These are phyloP conservation scores for Adelges cooleyi DNA, from an alignment of 1,140 invertebrate species.

Conservation along the genomic window DNA sequence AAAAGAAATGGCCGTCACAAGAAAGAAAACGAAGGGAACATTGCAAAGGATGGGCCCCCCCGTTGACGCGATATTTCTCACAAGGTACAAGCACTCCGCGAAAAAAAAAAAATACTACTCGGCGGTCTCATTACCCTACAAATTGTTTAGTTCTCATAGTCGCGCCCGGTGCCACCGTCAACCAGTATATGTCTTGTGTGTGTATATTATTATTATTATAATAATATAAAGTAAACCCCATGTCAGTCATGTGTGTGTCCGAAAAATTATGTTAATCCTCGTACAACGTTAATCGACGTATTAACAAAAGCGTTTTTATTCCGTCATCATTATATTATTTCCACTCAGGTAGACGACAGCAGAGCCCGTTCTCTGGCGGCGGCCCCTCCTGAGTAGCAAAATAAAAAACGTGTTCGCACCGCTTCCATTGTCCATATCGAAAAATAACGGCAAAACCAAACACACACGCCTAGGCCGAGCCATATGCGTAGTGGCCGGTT, in stretches of 20 bases:
- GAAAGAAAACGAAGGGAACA: constrained; percentile 7
- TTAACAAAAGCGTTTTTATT: constrained; percentile 21
- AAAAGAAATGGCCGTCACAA: background rate
- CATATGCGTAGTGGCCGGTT: too few relatives aligned
- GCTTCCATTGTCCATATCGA: background rate
- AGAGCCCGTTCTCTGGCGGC: background rate
- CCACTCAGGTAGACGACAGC: background rate
- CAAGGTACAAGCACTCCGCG: background rate
- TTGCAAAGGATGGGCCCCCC: constrained; percentile 18
- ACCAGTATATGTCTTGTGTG: background rate
- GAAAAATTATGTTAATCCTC: constrained; percentile 29
- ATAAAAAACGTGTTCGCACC: constrained; percentile 13
- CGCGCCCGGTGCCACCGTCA: background rate
- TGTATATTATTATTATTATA: too few relatives aligned
- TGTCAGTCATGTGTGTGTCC: constrained; percentile 28
- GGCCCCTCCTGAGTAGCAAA: too few relatives aligned
- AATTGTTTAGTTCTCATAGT: constrained; percentile 27
- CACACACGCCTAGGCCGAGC: background rate
- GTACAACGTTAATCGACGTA: constrained; percentile 25
- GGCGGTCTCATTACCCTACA: constrained; percentile 27
- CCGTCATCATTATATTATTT: constrained; percentile 4
- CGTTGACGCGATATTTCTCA: constrained; percentile 24
- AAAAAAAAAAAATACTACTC: background rate
- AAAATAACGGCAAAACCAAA: constrained; percentile 27
- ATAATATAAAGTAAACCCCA: background rate